Conservation (phyloP, 92 coral and sea anemone species). For the Porites evermanni region DNA sequence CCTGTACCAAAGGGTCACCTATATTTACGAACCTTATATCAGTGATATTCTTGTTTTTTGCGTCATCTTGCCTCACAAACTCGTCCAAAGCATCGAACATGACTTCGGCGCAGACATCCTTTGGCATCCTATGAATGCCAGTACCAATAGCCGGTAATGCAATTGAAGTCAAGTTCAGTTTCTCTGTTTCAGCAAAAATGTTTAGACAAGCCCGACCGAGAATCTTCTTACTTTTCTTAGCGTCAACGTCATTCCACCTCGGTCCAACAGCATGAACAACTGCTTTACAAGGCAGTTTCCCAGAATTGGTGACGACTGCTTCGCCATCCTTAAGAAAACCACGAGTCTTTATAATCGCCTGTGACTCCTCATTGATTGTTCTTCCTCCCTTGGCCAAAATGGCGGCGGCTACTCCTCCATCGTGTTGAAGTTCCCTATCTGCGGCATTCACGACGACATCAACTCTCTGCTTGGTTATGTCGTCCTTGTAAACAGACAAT, state of each 20-base stretch:
- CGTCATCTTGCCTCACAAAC: neutral
- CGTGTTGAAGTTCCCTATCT: conserved; percentile 62
- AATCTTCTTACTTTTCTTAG: conserved; percentile 10
- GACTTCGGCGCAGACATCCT: conserved; percentile 66
- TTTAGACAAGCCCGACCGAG: conserved; percentile 51
- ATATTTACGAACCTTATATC: conserved; percentile 72
- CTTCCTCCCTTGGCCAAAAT: conserved; percentile 81
- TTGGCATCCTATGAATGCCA: conserved; percentile 74
- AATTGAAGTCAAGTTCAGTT: conserved; percentile 48
- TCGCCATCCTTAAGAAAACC: conserved; percentile 59
- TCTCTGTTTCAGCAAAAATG: conserved; percentile 36
- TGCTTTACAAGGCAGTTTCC: conserved; percentile 66
- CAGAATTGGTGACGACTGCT: conserved; percentile 56
- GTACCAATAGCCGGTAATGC: conserved; percentile 83
- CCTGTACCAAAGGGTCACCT: conserved; percentile 43
- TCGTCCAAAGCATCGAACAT: conserved; percentile 64
- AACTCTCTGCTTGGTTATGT: conserved; percentile 73
- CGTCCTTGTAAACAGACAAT: conserved; percentile 80
- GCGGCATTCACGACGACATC: conserved; percentile 89
- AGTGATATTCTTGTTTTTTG: conserved; percentile 23
- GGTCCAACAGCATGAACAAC: conserved; percentile 82
- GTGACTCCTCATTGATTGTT: conserved; percentile 65
- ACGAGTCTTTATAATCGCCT: conserved; percentile 14
- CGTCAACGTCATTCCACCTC: conserved; percentile 39
- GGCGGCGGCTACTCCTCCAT: conserved; percentile 81